Conservation (phyloP, 2,113 vertebrate genomes). For the Bucco capensis region DNA sequence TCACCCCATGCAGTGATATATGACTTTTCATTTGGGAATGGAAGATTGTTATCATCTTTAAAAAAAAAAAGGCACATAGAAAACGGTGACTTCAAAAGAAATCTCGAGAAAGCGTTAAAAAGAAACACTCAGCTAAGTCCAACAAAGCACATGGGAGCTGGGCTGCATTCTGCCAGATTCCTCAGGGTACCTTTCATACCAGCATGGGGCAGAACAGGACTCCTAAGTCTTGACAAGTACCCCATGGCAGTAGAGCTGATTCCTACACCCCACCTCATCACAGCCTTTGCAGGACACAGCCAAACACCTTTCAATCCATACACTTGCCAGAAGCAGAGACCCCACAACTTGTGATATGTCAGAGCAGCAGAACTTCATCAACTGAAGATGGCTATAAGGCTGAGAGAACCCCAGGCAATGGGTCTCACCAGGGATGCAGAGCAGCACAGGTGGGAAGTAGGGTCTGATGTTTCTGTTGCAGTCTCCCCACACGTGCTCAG, state of each 20-base stretch:
- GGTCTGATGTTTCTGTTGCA: not conserved
- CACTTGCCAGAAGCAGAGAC: not conserved
- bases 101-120: conserved; percentile 39
- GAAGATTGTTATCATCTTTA: conserved; percentile 6
- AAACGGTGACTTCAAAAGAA: conserved; percentile 25
- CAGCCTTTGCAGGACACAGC: rapidly evolving
- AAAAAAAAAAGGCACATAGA: conserved; percentile 28
- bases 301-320: not conserved
- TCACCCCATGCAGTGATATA: conserved; percentile 9
- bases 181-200: not conserved
- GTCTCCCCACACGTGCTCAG: rapidly evolving
- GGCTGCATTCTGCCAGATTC: not conserved
- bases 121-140: not conserved
- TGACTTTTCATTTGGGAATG: conserved; percentile 48
- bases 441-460: not conserved
- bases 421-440: rapidly evolving
- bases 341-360: not conserved
- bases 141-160: not conserved
- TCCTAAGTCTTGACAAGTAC: not conserved
- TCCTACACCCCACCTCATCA: not conserved
- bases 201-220: not conserved
- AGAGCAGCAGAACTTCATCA: not conserved
- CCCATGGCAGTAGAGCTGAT: not conserved
- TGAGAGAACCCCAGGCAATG: rapidly evolving
- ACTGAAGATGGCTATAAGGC: rapidly evolving